Evolutionary conservation across 2,113 vertebrate species (phyloP), one percentile per base, ranked within the genome.

Genomic region (Rhinolophus sinicus): DNA sequence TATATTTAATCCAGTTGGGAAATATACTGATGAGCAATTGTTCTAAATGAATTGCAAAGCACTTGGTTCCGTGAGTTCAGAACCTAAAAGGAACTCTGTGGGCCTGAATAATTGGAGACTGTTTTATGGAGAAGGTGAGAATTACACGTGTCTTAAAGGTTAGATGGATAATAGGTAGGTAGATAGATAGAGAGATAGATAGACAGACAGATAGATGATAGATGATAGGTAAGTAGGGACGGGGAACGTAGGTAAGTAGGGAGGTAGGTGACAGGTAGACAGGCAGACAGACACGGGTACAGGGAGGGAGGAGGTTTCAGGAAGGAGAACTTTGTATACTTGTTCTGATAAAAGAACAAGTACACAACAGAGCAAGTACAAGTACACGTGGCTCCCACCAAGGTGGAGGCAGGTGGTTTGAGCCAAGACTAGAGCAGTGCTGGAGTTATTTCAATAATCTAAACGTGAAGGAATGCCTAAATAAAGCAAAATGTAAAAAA

Each of bases 241-340:
- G 40, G 40, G 40, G 40, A 44, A 44, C 5, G 40, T 44, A 40
- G 21, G 35, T 4, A 35, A 33, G 3, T 8, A n/a, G 33, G 8
- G 10, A 35, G 19, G 12, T 8, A 22, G 47, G 12, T 50, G 22
- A 47, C 28, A 47, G 54, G 24, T 7, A 58, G 77, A 60, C n/a
- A 81, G 56, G 18, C 56, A 10, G 15, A 15, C 44, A 50, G 82
- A 77, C 72, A 35, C 16, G 22, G 47, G 16, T 33, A 7, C 13
- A 8, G 14, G 9, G 4, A 22, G 18, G 19, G 33, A 47, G 21
- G 14, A 2, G 14, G 30, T 33, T 56, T 35, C 21, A 14, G 62
- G 40, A 0, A 7, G 54, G 14, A 10, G 19, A n/a, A 8, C 11
- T 2, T 2, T 16, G 35, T 22, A 15, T 1, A 13, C 22, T 4